These are phyloP conservation scores for Microplitis manilae DNA, from an alignment of 2,888 invertebrate genomes.

Conservation along the genomic window DNA sequence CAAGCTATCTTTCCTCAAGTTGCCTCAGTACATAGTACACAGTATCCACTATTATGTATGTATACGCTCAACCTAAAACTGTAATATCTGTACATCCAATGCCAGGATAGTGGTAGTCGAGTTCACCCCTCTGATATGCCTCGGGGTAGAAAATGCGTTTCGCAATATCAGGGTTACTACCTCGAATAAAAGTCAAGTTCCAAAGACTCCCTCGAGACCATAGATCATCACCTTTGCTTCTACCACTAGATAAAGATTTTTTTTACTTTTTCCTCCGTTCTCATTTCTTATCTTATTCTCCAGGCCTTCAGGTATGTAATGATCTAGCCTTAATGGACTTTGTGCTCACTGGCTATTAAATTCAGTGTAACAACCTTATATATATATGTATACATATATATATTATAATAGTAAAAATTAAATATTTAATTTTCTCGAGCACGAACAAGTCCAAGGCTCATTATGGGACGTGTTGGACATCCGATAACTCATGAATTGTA, in stretches of 20 bases:
- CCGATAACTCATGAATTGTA: slow-evolving; percentile 35
- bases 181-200: slow-evolving; percentile 24
- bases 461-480: slow-evolving; percentile 27
- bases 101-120: not conserved
- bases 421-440: slow-evolving; percentile 4
- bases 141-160: slow-evolving; percentile 24
- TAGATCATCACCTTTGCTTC: slow-evolving; percentile 6
- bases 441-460: slow-evolving; percentile 34
- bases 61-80: not conserved
- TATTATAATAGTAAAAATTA: not conserved
- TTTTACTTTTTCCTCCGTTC: not conserved
- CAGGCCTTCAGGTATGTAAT: not conserved
- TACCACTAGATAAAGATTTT: slow-evolving; percentile 8
- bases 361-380: not conserved
- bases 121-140: not conserved
- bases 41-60: not conserved
- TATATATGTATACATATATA: too few relatives aligned
- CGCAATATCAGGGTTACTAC: slow-evolving; percentile 24
- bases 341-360: not conserved
- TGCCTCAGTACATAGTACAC: not conserved
- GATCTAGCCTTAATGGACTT: not conserved
- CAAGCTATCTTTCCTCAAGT: not conserved
- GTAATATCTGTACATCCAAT: not conserved
- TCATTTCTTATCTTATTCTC: not conserved
- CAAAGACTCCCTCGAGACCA: slow-evolving; percentile 22